Percentiles rank a stretch among this genome's conserved stretches.
phyloP scores from a whole-genome alignment of 2,113 vertebrate genomes.

The Hemiprocne comata region DNA sequence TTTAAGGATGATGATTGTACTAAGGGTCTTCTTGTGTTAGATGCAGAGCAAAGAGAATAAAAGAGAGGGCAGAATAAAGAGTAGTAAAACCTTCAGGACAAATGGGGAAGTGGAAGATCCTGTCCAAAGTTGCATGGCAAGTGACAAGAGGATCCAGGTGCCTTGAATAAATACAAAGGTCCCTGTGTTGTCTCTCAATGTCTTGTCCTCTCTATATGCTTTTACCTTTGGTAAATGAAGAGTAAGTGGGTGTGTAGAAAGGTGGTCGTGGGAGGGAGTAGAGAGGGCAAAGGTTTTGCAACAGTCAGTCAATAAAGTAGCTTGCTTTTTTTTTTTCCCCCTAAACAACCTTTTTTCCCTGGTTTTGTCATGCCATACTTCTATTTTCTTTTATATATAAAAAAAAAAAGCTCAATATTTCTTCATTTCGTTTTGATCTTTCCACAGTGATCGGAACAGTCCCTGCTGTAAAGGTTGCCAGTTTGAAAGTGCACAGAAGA shows the following conservation, averaged over 20 bases:
- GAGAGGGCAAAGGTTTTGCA: background rate
- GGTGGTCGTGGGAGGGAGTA: background rate
- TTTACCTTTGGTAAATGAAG: background rate
- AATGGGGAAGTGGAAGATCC: background rate
- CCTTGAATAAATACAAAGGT: background rate
- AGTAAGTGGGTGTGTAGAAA: background rate
- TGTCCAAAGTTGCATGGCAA: background rate
- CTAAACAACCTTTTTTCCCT: background rate
- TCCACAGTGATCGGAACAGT: conserved; percentile 92
- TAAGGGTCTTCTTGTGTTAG: background rate
- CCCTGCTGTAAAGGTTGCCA: conserved; percentile 90
- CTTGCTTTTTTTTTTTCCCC: too few relatives aligned
- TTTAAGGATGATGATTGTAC: background rate
- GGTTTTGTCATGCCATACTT: background rate
- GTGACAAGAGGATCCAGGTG: background rate
- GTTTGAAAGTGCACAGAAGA: conserved; percentile 84
- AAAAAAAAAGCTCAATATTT: background rate
- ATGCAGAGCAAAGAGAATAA: background rate
- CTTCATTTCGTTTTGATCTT: background rate
- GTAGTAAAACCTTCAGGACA: background rate
- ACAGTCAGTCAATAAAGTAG: background rate
- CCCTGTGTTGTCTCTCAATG: background rate
- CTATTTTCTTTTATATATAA: too few relatives aligned
- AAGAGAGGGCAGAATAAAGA: background rate
- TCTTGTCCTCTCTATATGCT: background rate